Conservation (phyloP, 2,113 vertebrate species). For the Grantiella picta region DNA sequence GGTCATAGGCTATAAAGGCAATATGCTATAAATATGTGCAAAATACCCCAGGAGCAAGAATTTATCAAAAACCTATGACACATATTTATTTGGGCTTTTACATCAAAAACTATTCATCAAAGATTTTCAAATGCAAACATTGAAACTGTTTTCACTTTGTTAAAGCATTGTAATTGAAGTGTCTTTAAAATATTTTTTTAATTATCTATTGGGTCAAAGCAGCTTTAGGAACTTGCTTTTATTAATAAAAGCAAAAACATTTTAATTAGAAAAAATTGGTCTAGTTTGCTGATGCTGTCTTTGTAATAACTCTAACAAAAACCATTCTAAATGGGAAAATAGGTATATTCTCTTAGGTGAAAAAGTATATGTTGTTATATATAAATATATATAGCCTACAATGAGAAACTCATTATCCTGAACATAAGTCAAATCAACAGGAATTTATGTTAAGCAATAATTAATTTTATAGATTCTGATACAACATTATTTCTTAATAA, state of each 20-base stretch:
- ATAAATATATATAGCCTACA: not conserved
- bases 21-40: accelerated
- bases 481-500: not conserved
- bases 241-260: not conserved
- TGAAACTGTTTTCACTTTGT: not conserved
- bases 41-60: not conserved
- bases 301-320: not conserved
- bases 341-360: not conserved
- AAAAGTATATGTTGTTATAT: not conserved
- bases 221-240: not conserved
- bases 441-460: not conserved
- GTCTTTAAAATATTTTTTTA: not conserved
- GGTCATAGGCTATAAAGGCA: not conserved
- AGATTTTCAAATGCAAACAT: not conserved
- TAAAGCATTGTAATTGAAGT: not conserved
- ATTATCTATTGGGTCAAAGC: not conserved
- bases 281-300: not conserved
- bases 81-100: not conserved
- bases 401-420: not conserved
- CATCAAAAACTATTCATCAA: not conserved
- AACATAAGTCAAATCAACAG: not conserved
- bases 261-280: not conserved
- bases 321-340: not conserved
- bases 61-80: not conserved
- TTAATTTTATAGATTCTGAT: not conserved